These are phyloP conservation scores for Plotosus lineatus DNA, from an alignment of 2,113 vertebrate genomes.

Conservation along the genomic window DNA sequence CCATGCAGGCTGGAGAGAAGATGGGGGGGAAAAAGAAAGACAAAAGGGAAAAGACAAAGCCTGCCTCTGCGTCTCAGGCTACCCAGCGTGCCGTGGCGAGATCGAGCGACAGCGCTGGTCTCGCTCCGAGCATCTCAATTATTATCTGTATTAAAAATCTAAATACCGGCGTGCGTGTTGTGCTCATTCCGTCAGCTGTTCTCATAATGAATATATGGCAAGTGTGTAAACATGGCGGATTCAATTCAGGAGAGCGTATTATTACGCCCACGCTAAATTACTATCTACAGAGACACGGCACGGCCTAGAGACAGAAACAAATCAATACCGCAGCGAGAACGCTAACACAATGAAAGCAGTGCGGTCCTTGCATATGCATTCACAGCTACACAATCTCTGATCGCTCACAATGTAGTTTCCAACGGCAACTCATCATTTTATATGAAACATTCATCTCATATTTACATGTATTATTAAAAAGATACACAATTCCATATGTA, in stretches of 20 bases:
- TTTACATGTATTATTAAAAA: slow-evolving; percentile 32
- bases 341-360: slow-evolving; percentile 26
- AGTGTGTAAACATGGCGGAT: slow-evolving; percentile 39
- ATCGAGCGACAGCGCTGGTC: background rate
- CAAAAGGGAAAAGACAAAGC: slow-evolving; percentile 64
- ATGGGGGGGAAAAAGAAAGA: slow-evolving; percentile 69
- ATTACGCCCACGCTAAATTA: slow-evolving; percentile 44
- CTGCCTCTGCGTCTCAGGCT: slow-evolving; percentile 68
- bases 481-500: background rate
- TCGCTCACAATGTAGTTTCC: background rate
- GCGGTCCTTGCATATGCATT: background rate
- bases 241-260: slow-evolving; percentile 41
- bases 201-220: slow-evolving; percentile 34
- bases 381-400: background rate
- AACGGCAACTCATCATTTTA: slow-evolving; percentile 5
- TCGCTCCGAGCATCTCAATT: slow-evolving; percentile 38
- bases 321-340: slow-evolving; percentile 31
- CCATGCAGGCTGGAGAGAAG: slow-evolving; percentile 88
- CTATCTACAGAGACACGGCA: slow-evolving; percentile 21
- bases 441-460: background rate
- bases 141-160: slow-evolving; percentile 32
- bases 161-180: slow-evolving; percentile 6
- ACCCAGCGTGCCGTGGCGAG: slow-evolving; percentile 51
- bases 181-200: slow-evolving; percentile 25
- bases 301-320: slow-evolving; percentile 32